Base-by-base conservation (phyloP, 2,113 vertebrate species). In the human region DNA sequence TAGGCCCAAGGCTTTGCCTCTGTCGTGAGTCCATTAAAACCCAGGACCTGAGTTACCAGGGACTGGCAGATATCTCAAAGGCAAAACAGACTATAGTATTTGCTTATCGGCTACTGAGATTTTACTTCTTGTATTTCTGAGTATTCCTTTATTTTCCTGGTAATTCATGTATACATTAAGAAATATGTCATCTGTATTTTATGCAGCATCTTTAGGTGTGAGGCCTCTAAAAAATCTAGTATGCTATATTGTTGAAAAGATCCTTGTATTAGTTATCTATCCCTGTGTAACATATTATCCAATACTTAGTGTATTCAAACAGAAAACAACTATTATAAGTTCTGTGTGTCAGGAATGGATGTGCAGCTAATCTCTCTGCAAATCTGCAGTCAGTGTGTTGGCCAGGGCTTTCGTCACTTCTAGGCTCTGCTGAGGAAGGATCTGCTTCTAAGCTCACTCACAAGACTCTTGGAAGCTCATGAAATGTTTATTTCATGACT, bases 121-220 rank as follows among this genome's bases (percentile, higher is more conserved):
- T 97, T 76, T 4, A 91, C 8, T 45, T 79, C 52, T 93, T 90
- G 85, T 93, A 73, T 89, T 92, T 97, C 81, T 89, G 20, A 81
- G n/a, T 32, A 92, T 73, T 59, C 32, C 22, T 89, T 97, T 88
- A 52, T 96, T 95, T 97, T 90, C 32, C 81, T 80, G 57, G 40
- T 18, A 97, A 40, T 6, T 96, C 48, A 73, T 32, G 4, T 94
- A 40, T n/a, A 76, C 81, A 86, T 94, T 79, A 82, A 92, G 30
- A 86, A 82, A 80, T 55, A 84, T 48, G n/a, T 43, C 73, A 84
- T 95, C 55, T 87, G 43, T 96, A 72, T 82, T 88, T 84, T 80
- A 84, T 45, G 20, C 2, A 50, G 32, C 30, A 50, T 84, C 45
- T 68, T 95, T 84, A 50, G 35, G 40, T 61, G 3, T 82, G 38